These are phyloP conservation scores for Pocillopora meandrina DNA, from an alignment of 92 coral and sea anemone genomes.

Conservation along the genomic window DNA sequence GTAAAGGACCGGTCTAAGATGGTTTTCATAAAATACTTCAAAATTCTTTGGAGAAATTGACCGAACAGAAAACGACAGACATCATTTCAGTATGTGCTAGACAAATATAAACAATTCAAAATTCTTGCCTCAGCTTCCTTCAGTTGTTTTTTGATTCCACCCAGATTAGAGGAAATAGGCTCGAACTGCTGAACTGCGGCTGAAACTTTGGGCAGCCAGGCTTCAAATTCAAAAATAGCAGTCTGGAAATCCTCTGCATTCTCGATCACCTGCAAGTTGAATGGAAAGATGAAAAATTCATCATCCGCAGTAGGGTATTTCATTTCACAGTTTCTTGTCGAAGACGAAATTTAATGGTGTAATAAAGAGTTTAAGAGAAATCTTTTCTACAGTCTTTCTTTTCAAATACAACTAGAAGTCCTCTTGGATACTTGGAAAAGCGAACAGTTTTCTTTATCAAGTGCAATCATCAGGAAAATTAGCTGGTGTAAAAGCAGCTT, in stretches of 20 bases:
- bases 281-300: neutral
- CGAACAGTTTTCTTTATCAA: too few species aligned
- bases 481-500: too few species aligned
- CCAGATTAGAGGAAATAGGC: slow-evolving; percentile 79
- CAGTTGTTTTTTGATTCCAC: slow-evolving; percentile 70
- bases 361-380: too few species aligned
- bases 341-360: too few species aligned
- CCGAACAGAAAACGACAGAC: too few species aligned
- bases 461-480: too few species aligned
- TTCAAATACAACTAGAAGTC: too few species aligned
- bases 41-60: too few species aligned
- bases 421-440: too few species aligned
- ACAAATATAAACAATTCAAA: neutral
- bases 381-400: too few species aligned
- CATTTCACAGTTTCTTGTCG: neutral
- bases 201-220: slow-evolving; percentile 87
- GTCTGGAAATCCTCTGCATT: slow-evolving; percentile 84
- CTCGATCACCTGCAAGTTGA: slow-evolving; percentile 55
- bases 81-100: neutral
- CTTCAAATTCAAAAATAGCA: slow-evolving; percentile 69
- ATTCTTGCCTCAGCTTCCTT: slow-evolving; percentile 77
- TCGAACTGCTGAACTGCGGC: slow-evolving; percentile 68
- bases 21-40: too few species aligned
- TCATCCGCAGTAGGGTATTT: neutral
- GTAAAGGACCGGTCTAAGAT: too few species aligned